Evolutionary conservation across 2,888 invertebrate species (phyloP).

Genomic region (Ischnus inquisitorius): DNA sequence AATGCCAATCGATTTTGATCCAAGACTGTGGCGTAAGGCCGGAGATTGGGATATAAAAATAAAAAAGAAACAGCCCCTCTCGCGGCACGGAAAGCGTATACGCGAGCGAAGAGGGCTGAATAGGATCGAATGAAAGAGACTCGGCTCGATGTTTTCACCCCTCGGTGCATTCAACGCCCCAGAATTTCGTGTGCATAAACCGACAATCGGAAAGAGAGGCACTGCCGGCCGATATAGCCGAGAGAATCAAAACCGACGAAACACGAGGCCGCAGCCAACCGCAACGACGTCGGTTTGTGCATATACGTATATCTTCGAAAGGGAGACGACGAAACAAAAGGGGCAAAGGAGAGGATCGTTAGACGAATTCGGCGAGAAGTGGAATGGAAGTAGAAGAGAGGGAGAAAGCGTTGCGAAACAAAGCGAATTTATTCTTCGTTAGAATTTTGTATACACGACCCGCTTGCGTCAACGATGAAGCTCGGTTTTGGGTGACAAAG

Average conservation of each 20-base stretch:
- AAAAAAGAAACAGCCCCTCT: neutral
- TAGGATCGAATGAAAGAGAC: constrained; percentile 23
- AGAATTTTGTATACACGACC: constrained; percentile 52
- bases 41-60: neutral
- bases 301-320: constrained; percentile 36
- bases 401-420: constrained; percentile 50
- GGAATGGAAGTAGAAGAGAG: constrained; percentile 46
- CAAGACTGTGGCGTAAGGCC: neutral
- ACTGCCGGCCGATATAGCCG: neutral
- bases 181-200: constrained; percentile 22
- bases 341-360: constrained; percentile 62
- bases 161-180: constrained; percentile 16
- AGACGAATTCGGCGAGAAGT: constrained; percentile 55
- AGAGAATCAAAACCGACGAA: constrained; percentile 12
- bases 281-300: neutral
- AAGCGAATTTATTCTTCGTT: constrained; percentile 64
- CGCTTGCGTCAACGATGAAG: neutral
- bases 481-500: constrained; percentile 49
- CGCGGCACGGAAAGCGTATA: neutral
- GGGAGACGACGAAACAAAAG: constrained; percentile 60
- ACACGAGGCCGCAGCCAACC: neutral
- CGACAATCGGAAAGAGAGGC: neutral
- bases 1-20: constrained; percentile 20
- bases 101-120: constrained; percentile 28
- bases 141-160: constrained; percentile 26